A percentile compares a stretch with the other conserved stretches of the same genome.
phyloP scores from a whole-genome alignment of 2,113 vertebrate genomes.

The Psettodes erumei region DNA sequence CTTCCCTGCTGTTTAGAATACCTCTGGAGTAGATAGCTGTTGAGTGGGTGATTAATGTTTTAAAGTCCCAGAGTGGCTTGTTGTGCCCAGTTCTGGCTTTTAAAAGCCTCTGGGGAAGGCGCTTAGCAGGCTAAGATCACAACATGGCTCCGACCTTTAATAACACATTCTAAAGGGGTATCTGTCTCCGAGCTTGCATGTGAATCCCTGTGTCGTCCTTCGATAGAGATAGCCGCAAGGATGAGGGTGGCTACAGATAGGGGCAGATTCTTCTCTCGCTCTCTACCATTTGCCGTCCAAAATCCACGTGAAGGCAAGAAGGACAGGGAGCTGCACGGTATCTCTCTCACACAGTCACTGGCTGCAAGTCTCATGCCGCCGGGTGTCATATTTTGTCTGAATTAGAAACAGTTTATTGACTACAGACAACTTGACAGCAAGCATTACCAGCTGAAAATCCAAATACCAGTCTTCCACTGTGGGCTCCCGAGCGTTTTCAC shows the following conservation, averaged over 20 bases:
- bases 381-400: constrained; percentile 57
- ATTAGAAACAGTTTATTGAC: constrained; percentile 53
- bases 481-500: constrained; percentile 8
- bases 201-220: constrained; percentile 57
- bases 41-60: constrained; percentile 73
- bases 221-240: constrained; percentile 62
- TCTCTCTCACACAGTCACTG: constrained; percentile 48
- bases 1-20: constrained; percentile 65
- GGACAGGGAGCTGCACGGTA: constrained; percentile 32
- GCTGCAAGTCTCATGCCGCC: constrained; percentile 22
- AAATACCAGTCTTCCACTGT: constrained; percentile 36
- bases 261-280: constrained; percentile 69
- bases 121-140: constrained; percentile 60
- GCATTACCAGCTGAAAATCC: constrained; percentile 42
- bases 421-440: constrained; percentile 52
- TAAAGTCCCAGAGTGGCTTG: constrained; percentile 51
- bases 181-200: constrained; percentile 72
- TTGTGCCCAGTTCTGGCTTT: constrained; percentile 65
- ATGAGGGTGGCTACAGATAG: constrained; percentile 78
- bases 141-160: constrained; percentile 61
- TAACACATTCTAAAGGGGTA: constrained; percentile 67
- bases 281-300: constrained; percentile 32
- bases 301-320: constrained; percentile 38
- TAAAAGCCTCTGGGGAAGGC: constrained; percentile 48
- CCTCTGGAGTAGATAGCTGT: constrained; percentile 53